Evolutionary conservation across 2,113 vertebrate species (phyloP).

Genomic region (Malurus elegans): DNA sequence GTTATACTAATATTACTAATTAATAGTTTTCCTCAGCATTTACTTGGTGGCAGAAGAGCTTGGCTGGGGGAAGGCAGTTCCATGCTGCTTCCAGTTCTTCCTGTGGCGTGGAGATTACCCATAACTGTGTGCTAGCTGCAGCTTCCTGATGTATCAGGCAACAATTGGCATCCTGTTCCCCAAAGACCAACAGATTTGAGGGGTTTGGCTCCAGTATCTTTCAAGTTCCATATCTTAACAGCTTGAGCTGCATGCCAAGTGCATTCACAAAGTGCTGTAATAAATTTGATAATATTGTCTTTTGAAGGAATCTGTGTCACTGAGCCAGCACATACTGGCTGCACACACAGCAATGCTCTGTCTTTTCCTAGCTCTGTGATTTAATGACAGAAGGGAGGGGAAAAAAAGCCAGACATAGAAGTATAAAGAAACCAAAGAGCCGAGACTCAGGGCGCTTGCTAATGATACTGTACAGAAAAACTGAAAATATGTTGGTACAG

Average conservation of each 20-base stretch:
- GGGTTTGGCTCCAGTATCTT: neutral
- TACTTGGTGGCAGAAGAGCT: neutral
- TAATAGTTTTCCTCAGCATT: neutral
- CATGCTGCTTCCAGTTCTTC: neutral
- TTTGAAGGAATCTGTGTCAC: neutral
- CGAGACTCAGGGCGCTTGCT: neutral
- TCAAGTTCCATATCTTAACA: neutral
- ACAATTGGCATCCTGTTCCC: neutral
- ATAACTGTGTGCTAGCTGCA: neutral
- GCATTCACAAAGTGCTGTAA: neutral
- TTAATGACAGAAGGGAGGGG: neutral
- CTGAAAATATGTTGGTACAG: neutral
- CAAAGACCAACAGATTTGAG: neutral
- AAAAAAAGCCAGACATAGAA: neutral
- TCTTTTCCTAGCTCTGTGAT: neutral
- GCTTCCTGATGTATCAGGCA: neutral
- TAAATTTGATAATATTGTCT: neutral
- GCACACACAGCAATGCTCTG: neutral
- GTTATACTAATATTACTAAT: too few relatives aligned
- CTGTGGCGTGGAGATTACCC: neutral
- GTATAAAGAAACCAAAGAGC: neutral
- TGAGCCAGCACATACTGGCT: neutral
- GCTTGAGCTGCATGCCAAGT: neutral
- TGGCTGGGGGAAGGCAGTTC: neutral
- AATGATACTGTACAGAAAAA: neutral